Evolutionary conservation across 2,888 invertebrate species (phyloP).

Genomic region (Acrobasis suavella): DNA sequence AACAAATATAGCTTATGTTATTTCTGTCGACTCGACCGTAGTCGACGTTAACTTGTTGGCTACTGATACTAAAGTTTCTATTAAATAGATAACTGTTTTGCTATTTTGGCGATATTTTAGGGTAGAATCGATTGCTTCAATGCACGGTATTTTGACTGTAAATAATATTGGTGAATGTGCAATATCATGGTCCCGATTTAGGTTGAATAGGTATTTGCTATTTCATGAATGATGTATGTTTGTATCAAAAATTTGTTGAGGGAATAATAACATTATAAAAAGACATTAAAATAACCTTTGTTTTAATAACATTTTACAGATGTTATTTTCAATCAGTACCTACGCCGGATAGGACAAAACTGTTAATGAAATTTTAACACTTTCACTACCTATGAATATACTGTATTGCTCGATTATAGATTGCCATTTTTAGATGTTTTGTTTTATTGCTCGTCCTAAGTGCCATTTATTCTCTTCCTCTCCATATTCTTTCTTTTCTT

Average conservation of each 20-base stretch:
- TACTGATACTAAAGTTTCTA: conserved; percentile 16
- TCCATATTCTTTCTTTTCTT: too few species aligned
- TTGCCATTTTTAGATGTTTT: neutral
- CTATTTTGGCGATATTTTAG: conserved; percentile 5
- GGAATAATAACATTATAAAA: neutral
- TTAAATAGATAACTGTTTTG: conserved; percentile 2
- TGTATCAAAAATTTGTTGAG: conserved; percentile 1
- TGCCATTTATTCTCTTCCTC: neutral
- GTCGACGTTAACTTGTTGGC: conserved; percentile 1
- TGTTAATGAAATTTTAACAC: neutral
- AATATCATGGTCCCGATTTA: neutral
- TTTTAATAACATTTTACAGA: neutral
- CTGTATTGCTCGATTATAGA: conserved; percentile 8
- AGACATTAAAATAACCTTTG: conserved; percentile 7
- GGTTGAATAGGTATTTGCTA: neutral
- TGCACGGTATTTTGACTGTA: conserved; percentile 10
- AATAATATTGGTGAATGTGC: conserved; percentile 4
- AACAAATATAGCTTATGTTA: conserved; percentile 29
- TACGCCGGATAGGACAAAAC: neutral
- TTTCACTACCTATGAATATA: neutral
- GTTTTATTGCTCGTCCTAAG: conserved; percentile 2
- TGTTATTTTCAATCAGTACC: neutral
- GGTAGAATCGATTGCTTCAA: conserved; percentile 2
- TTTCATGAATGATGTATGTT: neutral
- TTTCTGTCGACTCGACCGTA: conserved; percentile 37